phyloP scores from a whole-genome alignment of 2,797 vertebrate genomes.

The Lemur catta region DNA sequence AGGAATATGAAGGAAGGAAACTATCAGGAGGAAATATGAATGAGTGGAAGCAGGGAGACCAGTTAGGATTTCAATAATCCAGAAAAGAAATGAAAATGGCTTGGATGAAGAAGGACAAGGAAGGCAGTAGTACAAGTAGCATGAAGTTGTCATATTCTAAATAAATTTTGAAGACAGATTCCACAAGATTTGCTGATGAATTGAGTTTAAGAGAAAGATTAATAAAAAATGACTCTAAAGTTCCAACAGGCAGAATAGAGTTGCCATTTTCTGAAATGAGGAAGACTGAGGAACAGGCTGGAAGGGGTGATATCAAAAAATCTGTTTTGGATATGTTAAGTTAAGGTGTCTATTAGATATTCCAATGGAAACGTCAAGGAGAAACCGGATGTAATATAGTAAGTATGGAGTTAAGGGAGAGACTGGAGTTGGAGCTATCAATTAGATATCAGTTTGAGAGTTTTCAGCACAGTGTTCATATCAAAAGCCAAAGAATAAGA shows the following conservation, averaged over 20 bases:
- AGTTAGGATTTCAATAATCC: neutral
- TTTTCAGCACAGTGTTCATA: neutral
- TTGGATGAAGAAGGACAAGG: neutral
- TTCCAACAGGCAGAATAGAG: neutral
- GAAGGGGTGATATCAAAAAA: neutral
- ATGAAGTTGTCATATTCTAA: neutral
- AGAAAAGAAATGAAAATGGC: neutral
- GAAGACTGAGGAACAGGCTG: neutral
- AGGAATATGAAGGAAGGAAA: neutral
- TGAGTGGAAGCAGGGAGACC: neutral
- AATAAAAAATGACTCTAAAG: neutral
- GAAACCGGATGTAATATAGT: neutral
- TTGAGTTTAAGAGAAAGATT: neutral
- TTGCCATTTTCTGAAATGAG: neutral
- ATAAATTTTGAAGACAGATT: slow-evolving; percentile 4
- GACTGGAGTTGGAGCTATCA: neutral
- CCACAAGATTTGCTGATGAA: slow-evolving; percentile 6
- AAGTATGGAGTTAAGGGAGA: neutral
- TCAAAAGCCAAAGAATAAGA: neutral
- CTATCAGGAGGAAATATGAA: neutral
- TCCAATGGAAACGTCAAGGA: neutral
- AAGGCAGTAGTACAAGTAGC: neutral
- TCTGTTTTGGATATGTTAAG: neutral
- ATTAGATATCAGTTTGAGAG: neutral
- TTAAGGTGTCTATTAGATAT: neutral